Evolutionary conservation across 2,113 vertebrate genomes (phyloP), one percentile per base, ranked within the genome.

Genomic region (Indicator maculatus): DNA sequence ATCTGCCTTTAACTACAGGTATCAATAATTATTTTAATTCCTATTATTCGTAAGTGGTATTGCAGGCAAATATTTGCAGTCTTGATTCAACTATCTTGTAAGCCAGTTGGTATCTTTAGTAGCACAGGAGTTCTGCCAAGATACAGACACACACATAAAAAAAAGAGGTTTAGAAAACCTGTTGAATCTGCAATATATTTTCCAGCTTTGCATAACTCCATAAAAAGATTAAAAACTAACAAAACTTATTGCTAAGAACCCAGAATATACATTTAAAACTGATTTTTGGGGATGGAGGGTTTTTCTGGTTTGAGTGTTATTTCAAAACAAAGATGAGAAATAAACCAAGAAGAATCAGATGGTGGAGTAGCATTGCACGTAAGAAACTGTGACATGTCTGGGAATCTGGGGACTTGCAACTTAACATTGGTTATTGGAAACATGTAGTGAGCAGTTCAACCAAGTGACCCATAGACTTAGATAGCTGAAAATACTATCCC

Each of bases 1-100:
- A 99, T 96, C 98, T 99, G 36, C 99, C 99, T 95, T 98, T 99
- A 97, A 99, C 98, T 27, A 98, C 98, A 98, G 99, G 99, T 99
- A 96, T 81, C 7, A 12, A 82, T 38, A 89, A 30, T 75, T 0
- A 79, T 88, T 95, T 83, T 77, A 82, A 83, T 79, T 78, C 24
- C 12, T 92, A 2, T 83, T 74, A 50, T 75, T 87, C 82, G 6
- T 67, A 91, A 70, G 20, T 83, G 65, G 24, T 90, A 58, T 53
- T 78, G 19, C 20, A 60, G 36, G 60, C 38, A 77, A 72, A 64
- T 91, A 83, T 63, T 91, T 86, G 31, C 45, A 76, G 23, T 87
- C 67, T 61, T 84, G 47, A 38, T 47, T 89, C 26, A 52, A 26
- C 19, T 73, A 1, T 47, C 4, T 86, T 84, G 50, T 65, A 65